These are phyloP conservation scores for Aurelia sp. DNA, from an alignment of 30 jellyfish, hydroid and myxozoan species.

Conservation along the genomic window DNA sequence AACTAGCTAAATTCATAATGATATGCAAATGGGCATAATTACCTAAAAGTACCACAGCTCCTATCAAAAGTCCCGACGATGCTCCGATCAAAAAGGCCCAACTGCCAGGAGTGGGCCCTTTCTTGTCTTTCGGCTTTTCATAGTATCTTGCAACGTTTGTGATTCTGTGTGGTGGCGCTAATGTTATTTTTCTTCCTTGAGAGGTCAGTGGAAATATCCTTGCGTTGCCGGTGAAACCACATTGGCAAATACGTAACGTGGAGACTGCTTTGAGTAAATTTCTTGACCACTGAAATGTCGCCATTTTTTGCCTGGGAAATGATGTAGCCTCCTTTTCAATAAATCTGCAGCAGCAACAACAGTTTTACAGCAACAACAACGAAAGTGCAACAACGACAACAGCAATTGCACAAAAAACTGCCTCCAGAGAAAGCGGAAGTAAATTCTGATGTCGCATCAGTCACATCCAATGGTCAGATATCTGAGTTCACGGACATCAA, in stretches of 20 bases:
- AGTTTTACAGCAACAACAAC: background rate
- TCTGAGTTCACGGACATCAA: too few species aligned
- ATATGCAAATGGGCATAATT: background rate
- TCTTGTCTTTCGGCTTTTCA: conserved; percentile 89
- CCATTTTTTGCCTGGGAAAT: background rate
- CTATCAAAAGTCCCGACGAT: conserved; percentile 64
- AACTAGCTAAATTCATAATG: background rate
- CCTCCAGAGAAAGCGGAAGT: background rate
- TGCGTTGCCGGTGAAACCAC: conserved; percentile 15
- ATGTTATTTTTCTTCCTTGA: conserved; percentile 3
- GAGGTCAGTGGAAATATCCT: conserved; percentile 22
- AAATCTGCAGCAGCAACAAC: background rate
- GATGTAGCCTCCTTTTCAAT: background rate
- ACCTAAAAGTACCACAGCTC: conserved; percentile 78
- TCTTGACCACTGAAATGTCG: background rate
- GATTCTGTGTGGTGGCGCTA: conserved; percentile 20
- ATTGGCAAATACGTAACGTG: conserved; percentile 20
- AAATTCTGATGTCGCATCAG: background rate
- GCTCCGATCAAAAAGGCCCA: conserved; percentile 81
- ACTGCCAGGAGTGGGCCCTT: conserved; percentile 63
- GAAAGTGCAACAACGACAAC: background rate
- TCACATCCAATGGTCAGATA: too few species aligned
- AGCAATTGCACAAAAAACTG: background rate
- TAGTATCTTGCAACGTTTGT: conserved; percentile 65
- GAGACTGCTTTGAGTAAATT: conserved; percentile 13